Base-by-base conservation (phyloP, 2,113 vertebrate genomes). In the Dicaeum eximium region DNA sequence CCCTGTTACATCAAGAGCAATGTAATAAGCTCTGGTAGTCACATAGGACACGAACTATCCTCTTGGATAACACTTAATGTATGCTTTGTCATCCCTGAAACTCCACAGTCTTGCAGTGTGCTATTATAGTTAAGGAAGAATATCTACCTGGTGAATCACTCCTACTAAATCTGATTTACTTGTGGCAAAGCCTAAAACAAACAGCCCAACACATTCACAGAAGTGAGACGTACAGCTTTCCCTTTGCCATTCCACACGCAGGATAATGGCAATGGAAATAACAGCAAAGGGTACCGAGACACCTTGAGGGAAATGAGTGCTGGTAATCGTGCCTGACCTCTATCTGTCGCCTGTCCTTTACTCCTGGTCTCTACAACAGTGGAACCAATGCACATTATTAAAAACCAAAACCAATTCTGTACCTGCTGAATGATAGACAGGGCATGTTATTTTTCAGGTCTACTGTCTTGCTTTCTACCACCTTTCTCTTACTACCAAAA, bases 331-430 rank as follows among this genome's bases (percentile, higher is more conserved):
- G 75, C 86, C 92, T 96, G 94, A 96, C 95, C 95, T 97, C 94
- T 86, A 9, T 88, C 95, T 88, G 80, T 66, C 28, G 24, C 82
- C 82, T 10, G 13, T 82, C 72, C 83, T 82, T 73, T 74, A 44
- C 18, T 30, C 44, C 56, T 85, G 87, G 57, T 83, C 93, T 91
- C 90, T 82, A 90, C 83, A 88, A 48, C 27, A 51, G 45, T 84
- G 91, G 90, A 96, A 88, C 92, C 77, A 90, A 83, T 78, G 27
- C 7, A 42, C 53, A 48, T 95, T 97, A 95, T 96, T 97, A 95
- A 97, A 97, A 95, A 92, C 30, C 94, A 96, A 95, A 95, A 91
- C 89, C 95, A 96, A 86, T 96, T 96, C 80, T 72, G 66, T 95
- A 93, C 70, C 53, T 69, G 38, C 35, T 19, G 35, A 90, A 66